Base-by-base conservation (phyloP, 2,113 vertebrate genomes). In the Ceyx margarethae region DNA sequence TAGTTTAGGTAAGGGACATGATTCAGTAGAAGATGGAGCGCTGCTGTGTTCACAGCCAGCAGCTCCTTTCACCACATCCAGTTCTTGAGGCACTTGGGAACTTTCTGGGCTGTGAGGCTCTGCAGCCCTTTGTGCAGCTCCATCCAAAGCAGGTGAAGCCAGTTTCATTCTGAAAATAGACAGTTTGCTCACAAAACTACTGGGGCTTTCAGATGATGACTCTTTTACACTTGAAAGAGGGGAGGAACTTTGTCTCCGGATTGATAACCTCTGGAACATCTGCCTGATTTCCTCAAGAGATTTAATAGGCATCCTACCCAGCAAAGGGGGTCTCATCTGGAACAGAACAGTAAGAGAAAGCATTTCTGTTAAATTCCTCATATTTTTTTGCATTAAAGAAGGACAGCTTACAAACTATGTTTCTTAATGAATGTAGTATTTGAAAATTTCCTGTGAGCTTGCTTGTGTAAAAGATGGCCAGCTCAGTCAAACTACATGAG, bases 201-300 rank as follows among this genome's bases (percentile, higher is more conserved):
- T 85, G 15, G 98, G 95, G 84, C 96, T 97, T 72, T 97, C 97
- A 33, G 95, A 71, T 11, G 69, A 93, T 4, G 93, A 71, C 19
- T 96, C 96, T 43, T 96, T 97, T 61, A 90, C 42, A 37, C 64
- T 48, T 40, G 93, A 74, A 31, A 97, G 90, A 5, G 98, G 94
- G 4, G 97, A 84, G 8, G 98, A 95, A 65, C 97, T 97, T 37
- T 97, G 96, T 40, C 97, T 98, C 37, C 98, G 96, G 51, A 98
- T 96, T 46, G 98, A 98, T 62, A 99, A 91, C 73, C 97, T 98
- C 95, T 98, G 99, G 87, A 99, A 98, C 90, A 99, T 97, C 37
- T 97, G 97, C 93, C 98, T 99, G 89, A 99, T 97, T 57, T 99
- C 98, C 86, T 99, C 98, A 72, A 99, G 93, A 3, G 98, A 98